Base-by-base conservation (phyloP, 1,140 invertebrate genomes). In the Monochamus saltuarius region DNA sequence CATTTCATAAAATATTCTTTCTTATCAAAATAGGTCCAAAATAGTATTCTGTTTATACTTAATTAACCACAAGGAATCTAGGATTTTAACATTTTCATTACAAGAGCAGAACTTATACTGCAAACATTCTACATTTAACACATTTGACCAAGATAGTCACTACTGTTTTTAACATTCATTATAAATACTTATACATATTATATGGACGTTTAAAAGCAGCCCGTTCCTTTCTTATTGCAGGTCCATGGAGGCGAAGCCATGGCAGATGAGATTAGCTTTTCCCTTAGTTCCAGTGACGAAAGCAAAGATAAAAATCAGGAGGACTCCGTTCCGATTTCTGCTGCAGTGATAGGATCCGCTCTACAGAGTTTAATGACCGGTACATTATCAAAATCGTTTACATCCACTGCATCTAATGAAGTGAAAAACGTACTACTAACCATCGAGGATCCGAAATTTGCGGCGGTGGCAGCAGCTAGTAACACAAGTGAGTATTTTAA, bases 391-490 rank as follows among this genome's bases (percentile, higher is more conserved):
- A 62, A 62, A 37, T 3, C 56, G 1, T 50, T 58, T 43, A 34
- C 39, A 45, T 16, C 49, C 19, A 62, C 43, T 16, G 61, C 55
- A 50, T 29, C 65, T 37, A 59, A 49, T 16, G 64, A 53, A 66
- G 74, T 64, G 60, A 75, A 64, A 71, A 76, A 22, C 55, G 82
- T 81, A 11, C 72, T 81, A 43, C 77, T 84, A 2, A 82, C 78
- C 6, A 83, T 90, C 40, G 89, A 90, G 63, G 89, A 90, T 68
- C 84, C 87, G 1, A 88, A 88, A 51, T 90, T 91, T 43, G 88
- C 88, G 0, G 85, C 89, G 13, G 84, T 89, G 8, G 88, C 88
- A 0, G 81, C 85, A 10, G 86, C 87, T 40, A 84, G 84, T 1
- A 88, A 84, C 4, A 84, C 83, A 0, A 81, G 85, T 54, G 84